Conservation (phyloP, 2,888 invertebrate genomes). For the Smittia sp. region DNA sequence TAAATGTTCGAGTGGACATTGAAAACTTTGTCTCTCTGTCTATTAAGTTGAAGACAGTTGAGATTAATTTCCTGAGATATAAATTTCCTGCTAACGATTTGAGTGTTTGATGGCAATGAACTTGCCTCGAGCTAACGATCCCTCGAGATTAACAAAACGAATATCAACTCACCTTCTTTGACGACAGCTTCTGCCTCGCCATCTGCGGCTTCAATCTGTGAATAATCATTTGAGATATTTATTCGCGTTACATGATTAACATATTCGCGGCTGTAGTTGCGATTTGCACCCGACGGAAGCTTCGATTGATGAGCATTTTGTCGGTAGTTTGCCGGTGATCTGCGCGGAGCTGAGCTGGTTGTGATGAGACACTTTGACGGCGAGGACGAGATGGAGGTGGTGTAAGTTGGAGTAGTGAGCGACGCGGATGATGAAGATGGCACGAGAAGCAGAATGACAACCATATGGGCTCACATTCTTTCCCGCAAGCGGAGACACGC, state of each 20-base stretch:
- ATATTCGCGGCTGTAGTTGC: conserved; percentile 43
- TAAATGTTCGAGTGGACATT: no score
- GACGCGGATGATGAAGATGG: conserved; percentile 47
- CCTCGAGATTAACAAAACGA: no score
- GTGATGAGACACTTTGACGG: conserved; percentile 14
- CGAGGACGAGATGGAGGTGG: conserved; percentile 17
- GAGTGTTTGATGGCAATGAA: no score
- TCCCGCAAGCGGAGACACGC: conserved; percentile 18
- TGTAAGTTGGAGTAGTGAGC: conserved; percentile 30
- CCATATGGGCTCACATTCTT: conserved; percentile 47
- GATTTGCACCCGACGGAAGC: conserved; percentile 22
- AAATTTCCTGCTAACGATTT: no score
- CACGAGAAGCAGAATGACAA: conserved; percentile 55
- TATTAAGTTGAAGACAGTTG: no score
- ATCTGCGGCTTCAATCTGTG: conserved; percentile 64
- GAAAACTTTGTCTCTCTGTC: no score
- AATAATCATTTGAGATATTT: conserved; percentile 55
- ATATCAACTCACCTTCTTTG: conserved; percentile 77
- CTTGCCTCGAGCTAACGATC: no score
- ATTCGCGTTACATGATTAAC: conserved; percentile 55
- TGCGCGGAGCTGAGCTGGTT: conserved; percentile 11
- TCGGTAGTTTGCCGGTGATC: neutral
- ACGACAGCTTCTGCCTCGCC: conserved; percentile 79
- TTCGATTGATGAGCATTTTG: conserved; percentile 31
- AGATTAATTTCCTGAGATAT: no score